A percentile compares a stretch with the other conserved stretches of the same genome.
These are phyloP conservation scores for Gambusia holbrooki DNA, from an alignment of 2,113 vertebrate species.

Conservation along the genomic window DNA sequence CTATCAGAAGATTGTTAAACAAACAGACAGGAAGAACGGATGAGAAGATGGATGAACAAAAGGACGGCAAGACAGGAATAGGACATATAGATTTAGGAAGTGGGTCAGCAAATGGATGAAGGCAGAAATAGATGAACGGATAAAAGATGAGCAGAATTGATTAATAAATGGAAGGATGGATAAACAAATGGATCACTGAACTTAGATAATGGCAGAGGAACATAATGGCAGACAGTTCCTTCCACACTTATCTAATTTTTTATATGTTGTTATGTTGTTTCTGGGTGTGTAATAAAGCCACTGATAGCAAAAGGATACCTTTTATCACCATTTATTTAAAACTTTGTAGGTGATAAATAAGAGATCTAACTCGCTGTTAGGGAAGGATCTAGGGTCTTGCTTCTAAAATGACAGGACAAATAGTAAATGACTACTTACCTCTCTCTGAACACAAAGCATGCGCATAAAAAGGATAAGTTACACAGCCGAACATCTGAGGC, in stretches of 20 bases:
- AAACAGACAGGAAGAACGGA: background rate
- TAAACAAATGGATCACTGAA: background rate
- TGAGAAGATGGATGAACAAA: too few relatives aligned
- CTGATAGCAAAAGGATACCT: background rate
- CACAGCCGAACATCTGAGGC: background rate
- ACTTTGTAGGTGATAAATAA: too few relatives aligned
- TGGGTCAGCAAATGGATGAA: too few relatives aligned
- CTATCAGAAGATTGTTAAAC: background rate
- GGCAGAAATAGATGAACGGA: too few relatives aligned
- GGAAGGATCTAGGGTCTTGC: background rate
- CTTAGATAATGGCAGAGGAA: background rate
- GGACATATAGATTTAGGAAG: too few relatives aligned
- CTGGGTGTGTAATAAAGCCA: background rate
- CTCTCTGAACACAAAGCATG: constrained; percentile 61
- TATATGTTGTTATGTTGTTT: too few relatives aligned
- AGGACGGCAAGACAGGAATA: too few relatives aligned
- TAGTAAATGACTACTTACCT: constrained; percentile 60
- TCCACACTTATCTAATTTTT: background rate
- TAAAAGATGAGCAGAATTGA: too few relatives aligned
- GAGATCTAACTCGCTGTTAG: too few relatives aligned
- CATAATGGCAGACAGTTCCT: too few relatives aligned
- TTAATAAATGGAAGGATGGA: too few relatives aligned
- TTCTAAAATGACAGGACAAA: background rate
- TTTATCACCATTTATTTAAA: too few relatives aligned
- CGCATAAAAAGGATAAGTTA: constrained; percentile 47